Conservation (phyloP, 2,113 vertebrate species). For the Pseudorasbora parva region DNA sequence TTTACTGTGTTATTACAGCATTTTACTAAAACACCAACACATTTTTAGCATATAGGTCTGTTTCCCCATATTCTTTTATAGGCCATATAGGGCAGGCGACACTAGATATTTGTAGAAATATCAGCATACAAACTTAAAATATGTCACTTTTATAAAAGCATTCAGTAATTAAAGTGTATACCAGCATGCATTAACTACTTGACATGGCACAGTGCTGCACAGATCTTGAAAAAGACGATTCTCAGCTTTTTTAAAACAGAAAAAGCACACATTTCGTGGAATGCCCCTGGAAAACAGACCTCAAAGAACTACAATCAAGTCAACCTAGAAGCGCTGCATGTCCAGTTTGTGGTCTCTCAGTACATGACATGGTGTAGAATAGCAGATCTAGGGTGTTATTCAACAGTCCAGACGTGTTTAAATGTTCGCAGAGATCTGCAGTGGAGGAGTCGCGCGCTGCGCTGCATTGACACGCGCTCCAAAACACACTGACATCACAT, state of each 20-base stretch:
- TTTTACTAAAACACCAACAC: neutral
- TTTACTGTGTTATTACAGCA: neutral
- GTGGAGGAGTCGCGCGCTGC: constrained; percentile 9
- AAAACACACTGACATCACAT: constrained; percentile 2
- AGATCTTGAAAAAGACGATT: neutral
- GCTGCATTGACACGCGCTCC: constrained; percentile 25
- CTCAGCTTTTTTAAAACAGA: neutral
- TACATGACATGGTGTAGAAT: neutral
- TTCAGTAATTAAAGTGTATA: neutral
- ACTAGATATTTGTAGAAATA: neutral
- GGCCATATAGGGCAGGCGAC: too few species aligned
- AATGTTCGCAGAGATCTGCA: constrained; percentile 26
- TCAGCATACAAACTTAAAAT: neutral
- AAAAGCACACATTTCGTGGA: neutral
- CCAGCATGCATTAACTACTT: neutral
- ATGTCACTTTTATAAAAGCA: neutral
- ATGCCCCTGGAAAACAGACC: neutral
- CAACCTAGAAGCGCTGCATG: neutral
- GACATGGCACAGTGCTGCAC: neutral
- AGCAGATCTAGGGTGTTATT: neutral
- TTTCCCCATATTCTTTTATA: too few species aligned
- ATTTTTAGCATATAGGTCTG: too few species aligned
- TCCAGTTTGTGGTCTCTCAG: neutral
- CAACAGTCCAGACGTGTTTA: constrained; percentile 27
- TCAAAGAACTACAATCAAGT: neutral